Base-by-base conservation (phyloP, 2,888 invertebrate species). In the Drosophila siamana region DNA sequence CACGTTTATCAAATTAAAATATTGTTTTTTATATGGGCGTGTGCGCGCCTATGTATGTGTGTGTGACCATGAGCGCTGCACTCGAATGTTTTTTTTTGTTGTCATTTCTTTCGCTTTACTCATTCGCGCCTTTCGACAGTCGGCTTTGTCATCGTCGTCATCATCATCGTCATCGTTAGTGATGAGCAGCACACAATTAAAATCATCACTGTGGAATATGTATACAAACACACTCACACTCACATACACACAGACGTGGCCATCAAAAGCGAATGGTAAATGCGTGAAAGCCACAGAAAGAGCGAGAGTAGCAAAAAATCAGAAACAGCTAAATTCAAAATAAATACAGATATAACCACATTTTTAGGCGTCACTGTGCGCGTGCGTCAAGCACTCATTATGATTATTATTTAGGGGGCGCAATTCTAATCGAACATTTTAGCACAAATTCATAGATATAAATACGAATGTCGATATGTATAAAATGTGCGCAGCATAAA, bases 161-260 rank as follows among this genome's bases (percentile, higher is more conserved):
- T 19, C 19, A 19, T 19, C 62, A 43, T 36, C 46, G 50, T 60
- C 41, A 33, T 40, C 44, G 44, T 13, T 24, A 43, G 41, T 48
- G 52, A 40, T 66, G 36, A 38, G 46, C 30, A 56, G 30, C 54
- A 40, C 33, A 44, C 56, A 74, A 74, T 78, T 74, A 46, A 78
- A 74, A 64, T 74, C 43, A 51, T 46, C 68, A 51, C 48, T 28
- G 43, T 41, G 48, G 55, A 38, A 60, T 56, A 36, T 50, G 24
- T 50, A 52, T 16, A 7, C 30, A 63, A 4, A 55, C 9, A 30
- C 47, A 47, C 48, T 2, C 13, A 26, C 16, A n/a, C 9, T 2
- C 15, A 33, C 43, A 33, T 36, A 36, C 9, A 11, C 15, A 33
- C 43, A 33, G 41, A 36, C 47, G 22, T 43, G 48, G 28, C 38